Percentiles rank a stretch among this genome's conserved stretches.
Conservation (phyloP, 1,140 invertebrate genomes). For the Drosophila biarmipes region DNA sequence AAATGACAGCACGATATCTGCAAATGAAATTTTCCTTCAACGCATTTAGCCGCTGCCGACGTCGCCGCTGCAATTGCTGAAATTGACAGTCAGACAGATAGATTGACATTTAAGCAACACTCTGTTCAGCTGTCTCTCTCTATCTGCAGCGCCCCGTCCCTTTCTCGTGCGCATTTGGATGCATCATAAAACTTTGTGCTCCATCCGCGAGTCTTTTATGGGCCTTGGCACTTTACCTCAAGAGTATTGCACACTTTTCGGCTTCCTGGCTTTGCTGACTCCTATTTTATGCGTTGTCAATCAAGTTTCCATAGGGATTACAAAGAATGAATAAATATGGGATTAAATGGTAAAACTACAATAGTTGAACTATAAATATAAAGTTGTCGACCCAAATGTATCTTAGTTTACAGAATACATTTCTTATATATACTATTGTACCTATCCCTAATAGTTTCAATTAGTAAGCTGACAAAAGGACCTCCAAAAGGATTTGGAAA, state of each 20-base stretch:
- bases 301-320: too few relatives aligned
- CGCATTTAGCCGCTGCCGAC: conserved; percentile 68
- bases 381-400: too few relatives aligned
- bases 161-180: conserved; percentile 58
- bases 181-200: conserved; percentile 78
- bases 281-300: conserved; percentile 2
- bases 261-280: conserved; percentile 37
- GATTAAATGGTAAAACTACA: too few relatives aligned
- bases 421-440: too few relatives aligned
- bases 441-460: too few relatives aligned
- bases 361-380: too few relatives aligned
- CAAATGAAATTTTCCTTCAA: conserved; percentile 84
- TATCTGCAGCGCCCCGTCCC: not conserved
- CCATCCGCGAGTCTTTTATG: conserved; percentile 60
- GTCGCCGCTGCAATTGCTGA: conserved; percentile 68
- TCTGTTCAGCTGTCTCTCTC: conserved; percentile 22
- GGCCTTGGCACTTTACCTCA: conserved; percentile 62
- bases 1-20: conserved; percentile 84
- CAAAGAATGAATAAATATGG: too few relatives aligned
- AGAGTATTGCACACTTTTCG: conserved; percentile 73
- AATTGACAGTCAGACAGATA: conserved; percentile 83
- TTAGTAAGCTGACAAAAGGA: not conserved
- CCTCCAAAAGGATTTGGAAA: conserved; percentile 14
- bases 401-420: too few relatives aligned
- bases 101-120: conserved; percentile 83